Percentiles rank a stretch among this genome's conserved stretches.
Evolutionary conservation across 2,113 vertebrate species (phyloP).

Genomic region (Lethenteron reissneri): DNA sequence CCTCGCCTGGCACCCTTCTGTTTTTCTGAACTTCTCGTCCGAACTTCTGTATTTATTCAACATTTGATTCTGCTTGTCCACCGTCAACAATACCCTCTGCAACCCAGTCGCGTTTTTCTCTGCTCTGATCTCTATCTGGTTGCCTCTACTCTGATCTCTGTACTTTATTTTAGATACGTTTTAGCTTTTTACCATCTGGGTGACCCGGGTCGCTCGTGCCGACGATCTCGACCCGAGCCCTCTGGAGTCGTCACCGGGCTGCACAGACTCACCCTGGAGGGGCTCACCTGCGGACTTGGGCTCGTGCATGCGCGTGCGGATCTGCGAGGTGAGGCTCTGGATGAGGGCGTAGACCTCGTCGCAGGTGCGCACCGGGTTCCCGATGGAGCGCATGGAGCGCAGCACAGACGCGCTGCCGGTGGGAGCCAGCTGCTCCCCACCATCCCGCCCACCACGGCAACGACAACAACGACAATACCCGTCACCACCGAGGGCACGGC

Average conservation of each 20-base stretch:
- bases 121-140: too few species aligned
- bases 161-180: neutral
- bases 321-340: constrained; percentile 56
- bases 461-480: too few species aligned
- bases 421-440: constrained; percentile 34
- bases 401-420: constrained; percentile 47
- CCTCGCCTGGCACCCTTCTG: too few species aligned
- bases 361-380: constrained; percentile 61
- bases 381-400: constrained; percentile 63
- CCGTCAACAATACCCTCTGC: too few species aligned
- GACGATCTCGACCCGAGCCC: neutral
- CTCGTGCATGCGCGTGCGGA: constrained; percentile 55
- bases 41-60: too few species aligned
- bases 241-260: neutral
- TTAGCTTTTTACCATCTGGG: neutral
- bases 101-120: too few species aligned
- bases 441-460: too few species aligned
- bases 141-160: neutral
- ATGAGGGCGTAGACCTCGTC: constrained; percentile 62
- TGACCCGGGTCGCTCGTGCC: neutral
- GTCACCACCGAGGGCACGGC: too few species aligned
- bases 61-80: too few species aligned
- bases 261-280: neutral
- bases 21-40: too few species aligned
- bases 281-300: constrained; percentile 47